Base-by-base conservation (phyloP, 2,888 invertebrate species). In the Nysson spinosus region DNA sequence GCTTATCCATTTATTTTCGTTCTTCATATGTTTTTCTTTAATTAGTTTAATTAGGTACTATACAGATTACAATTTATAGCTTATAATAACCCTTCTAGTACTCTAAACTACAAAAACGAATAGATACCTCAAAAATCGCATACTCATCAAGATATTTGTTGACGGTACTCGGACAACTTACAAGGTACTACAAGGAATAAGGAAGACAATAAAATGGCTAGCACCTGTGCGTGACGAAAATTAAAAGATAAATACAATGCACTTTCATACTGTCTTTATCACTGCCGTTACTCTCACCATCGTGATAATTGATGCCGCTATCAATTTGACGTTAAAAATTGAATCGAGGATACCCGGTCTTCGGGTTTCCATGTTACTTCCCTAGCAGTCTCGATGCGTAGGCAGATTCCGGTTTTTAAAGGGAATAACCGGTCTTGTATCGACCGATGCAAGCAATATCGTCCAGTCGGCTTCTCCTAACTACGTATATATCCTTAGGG, bases 381-480 rank as follows among this genome's bases (percentile, higher is more conserved):
- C 9, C 24, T 3, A 20, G 16, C 22, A 14, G 7, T 32, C n/a
- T 4, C 4, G 19, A 6, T 5, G 61, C 44, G 61, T 64, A 46
- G 66, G 66, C 32, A 43, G 64, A 42, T 57, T 51, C 19, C 26
- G n/a, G n/a, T 32, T 64, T 61, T 64, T 43, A 46, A 49, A 34
- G 11, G 22, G 26, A 49, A 34, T 50, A 66, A 66, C 66, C 64
- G 66, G 66, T 52, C 57, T 19, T 22, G 52, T 51, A 51, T 64
- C 56, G 57, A 57, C 57, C 56, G 46, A 64, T 63, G 47, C 57
- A 51, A 56, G 51, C 56, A 51, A 46, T 51, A 51, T 56, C 63
- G 65, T 46, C 44, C 54, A 35, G 44, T 44, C 57, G 57, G 50
- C 56, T 32, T 32, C 50, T 58, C 7, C 44, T 46, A 51, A 60